phyloP scores from a whole-genome alignment of 2,888 invertebrate species.

The Galerucella calmariensis region DNA sequence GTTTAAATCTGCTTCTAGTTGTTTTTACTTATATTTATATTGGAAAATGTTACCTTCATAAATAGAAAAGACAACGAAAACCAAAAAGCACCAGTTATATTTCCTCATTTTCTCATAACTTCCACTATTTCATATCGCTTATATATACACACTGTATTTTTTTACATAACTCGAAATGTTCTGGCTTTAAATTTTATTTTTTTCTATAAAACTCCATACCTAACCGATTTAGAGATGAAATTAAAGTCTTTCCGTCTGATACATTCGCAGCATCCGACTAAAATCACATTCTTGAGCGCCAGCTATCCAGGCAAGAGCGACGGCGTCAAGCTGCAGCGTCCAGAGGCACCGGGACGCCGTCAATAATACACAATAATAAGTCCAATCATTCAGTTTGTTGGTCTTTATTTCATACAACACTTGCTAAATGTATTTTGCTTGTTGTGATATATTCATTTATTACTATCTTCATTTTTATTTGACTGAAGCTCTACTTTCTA shows the following conservation, averaged over 20 bases:
- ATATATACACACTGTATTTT: background rate
- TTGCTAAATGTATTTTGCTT: no score
- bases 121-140: background rate
- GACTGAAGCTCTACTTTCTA: no score
- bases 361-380: background rate
- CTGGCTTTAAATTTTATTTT: background rate
- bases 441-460: no score
- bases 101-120: constrained; percentile 27
- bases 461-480: no score
- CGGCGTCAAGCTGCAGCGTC: constrained; percentile 24
- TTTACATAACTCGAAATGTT: constrained; percentile 1
- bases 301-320: constrained; percentile 11
- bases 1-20: no score
- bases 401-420: no score
- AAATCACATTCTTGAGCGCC: constrained; percentile 20
- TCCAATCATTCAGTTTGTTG: no score
- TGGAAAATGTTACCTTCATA: constrained; percentile 21
- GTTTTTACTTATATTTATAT: background rate
- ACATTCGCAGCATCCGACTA: constrained; percentile 25
- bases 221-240: background rate
- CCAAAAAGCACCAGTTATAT: constrained; percentile 22
- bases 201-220: constrained; percentile 7
- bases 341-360: constrained; percentile 12
- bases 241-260: background rate
- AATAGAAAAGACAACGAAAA: constrained; percentile 11